Conservation (phyloP, 2,888 invertebrate genomes). For the Halocaridina rubra region DNA sequence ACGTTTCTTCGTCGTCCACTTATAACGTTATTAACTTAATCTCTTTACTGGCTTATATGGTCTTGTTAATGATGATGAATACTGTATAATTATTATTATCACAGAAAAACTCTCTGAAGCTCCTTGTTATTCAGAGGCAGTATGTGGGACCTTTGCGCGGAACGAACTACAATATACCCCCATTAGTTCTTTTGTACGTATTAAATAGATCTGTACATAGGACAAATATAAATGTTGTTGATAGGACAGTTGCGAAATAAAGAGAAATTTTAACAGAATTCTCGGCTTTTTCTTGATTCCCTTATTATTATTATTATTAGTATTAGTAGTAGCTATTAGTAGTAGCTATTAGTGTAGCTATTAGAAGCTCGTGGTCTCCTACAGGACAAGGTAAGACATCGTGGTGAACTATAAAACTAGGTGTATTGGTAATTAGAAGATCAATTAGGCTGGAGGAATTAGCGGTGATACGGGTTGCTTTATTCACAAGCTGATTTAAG, state of each 20-base stretch:
- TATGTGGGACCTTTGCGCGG: slow-evolving; percentile 39
- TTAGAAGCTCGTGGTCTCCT: no score
- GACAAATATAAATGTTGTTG: slow-evolving; percentile 57
- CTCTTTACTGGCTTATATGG: not conserved
- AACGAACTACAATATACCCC: slow-evolving; percentile 41
- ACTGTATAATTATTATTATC: no score
- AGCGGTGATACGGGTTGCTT: no score
- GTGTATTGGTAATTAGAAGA: no score
- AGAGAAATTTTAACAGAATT: slow-evolving; percentile 58
- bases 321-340: no score
- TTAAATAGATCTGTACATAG: slow-evolving; percentile 57
- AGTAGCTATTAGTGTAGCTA: no score
- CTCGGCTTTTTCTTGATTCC: not conserved
- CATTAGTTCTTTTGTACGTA: slow-evolving; percentile 51
- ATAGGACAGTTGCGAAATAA: slow-evolving; percentile 58
- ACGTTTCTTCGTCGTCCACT: not conserved
- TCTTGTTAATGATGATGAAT: not conserved
- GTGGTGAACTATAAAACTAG: no score
- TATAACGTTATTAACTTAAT: not conserved
- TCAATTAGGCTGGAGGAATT: no score
- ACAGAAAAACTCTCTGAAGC: not conserved
- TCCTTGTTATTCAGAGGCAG: slow-evolving; percentile 32
- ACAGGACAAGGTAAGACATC: no score
- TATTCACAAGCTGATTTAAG: no score
- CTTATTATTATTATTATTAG: no score